These are phyloP conservation scores for Zonitis immaculata DNA, from an alignment of 2,888 invertebrate species.

Conservation along the genomic window DNA sequence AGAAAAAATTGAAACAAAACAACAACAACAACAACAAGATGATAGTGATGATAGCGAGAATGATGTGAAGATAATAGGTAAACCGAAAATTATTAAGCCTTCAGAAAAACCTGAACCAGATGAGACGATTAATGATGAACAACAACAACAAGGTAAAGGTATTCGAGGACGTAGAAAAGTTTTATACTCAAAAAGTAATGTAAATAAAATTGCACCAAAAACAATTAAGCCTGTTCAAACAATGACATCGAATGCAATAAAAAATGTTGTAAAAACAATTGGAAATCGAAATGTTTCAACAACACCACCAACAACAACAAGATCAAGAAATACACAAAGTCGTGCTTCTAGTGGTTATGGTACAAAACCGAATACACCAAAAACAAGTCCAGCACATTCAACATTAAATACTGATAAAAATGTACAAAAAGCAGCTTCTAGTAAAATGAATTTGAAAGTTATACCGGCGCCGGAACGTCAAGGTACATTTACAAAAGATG, in stretches of 20 bases:
- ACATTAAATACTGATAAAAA: conserved; percentile 16
- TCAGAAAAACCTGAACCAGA: conserved; percentile 39
- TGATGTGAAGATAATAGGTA: conserved; percentile 48
- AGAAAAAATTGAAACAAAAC: conserved; percentile 4
- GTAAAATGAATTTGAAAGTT: conserved; percentile 10
- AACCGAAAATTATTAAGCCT: conserved; percentile 60
- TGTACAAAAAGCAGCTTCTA: conserved; percentile 23
- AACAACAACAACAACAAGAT: neutral
- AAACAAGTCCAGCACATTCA: conserved; percentile 27
- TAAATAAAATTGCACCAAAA: conserved; percentile 30
- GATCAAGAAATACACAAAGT: conserved; percentile 11
- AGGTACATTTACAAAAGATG: conserved; percentile 90
- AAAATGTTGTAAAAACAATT: conserved; percentile 36
- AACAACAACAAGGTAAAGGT: conserved; percentile 34
- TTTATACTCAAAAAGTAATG: conserved; percentile 51
- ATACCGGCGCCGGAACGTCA: conserved; percentile 64
- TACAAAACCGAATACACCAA: conserved; percentile 25
- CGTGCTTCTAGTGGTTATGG: conserved; percentile 31
- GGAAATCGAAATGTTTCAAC: conserved; percentile 3
- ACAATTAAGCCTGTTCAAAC: conserved; percentile 38
- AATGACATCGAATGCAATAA: conserved; percentile 41
- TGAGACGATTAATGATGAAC: conserved; percentile 11
- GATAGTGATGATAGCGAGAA: conserved; percentile 46
- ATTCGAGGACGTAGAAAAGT: conserved; percentile 63
- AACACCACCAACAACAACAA: conserved; percentile 13